Conservation (phyloP, 1,140 invertebrate genomes). For the Archivesica marissinica region DNA sequence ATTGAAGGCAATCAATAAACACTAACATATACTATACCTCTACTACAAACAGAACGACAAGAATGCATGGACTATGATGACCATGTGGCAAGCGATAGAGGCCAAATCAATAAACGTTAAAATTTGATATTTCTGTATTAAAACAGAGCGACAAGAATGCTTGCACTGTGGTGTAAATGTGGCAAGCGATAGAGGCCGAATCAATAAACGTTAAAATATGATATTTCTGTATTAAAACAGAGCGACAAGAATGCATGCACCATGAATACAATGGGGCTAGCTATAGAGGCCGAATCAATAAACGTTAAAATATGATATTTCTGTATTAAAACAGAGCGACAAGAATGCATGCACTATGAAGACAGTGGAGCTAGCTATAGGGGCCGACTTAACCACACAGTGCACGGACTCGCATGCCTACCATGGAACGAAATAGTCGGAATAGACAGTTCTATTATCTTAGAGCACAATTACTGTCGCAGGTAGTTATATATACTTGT, state of each 20-base stretch:
- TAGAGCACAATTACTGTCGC: not conserved
- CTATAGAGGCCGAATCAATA: conserved; percentile 34
- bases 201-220: not conserved
- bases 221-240: not conserved
- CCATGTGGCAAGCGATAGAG: too few relatives aligned
- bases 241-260: not conserved
- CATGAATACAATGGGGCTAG: not conserved
- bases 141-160: too few relatives aligned
- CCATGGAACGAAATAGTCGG: not conserved
- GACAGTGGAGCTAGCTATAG: conserved; percentile 2
- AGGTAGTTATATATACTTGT: too few relatives aligned
- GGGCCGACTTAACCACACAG: not conserved
- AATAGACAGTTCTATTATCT: not conserved
- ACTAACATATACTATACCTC: too few relatives aligned
- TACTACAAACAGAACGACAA: too few relatives aligned
- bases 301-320: not conserved
- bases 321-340: not conserved
- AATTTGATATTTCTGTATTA: too few relatives aligned
- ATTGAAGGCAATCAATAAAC: too few relatives aligned
- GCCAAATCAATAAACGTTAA: too few relatives aligned
- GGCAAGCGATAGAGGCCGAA: too few relatives aligned
- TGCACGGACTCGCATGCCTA: not conserved
- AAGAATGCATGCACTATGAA: not conserved
- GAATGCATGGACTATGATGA: too few relatives aligned
- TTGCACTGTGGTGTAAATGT: too few relatives aligned